Evolutionary conservation across 2,888 invertebrate species (phyloP).

Genomic region (Drepana falcataria): DNA sequence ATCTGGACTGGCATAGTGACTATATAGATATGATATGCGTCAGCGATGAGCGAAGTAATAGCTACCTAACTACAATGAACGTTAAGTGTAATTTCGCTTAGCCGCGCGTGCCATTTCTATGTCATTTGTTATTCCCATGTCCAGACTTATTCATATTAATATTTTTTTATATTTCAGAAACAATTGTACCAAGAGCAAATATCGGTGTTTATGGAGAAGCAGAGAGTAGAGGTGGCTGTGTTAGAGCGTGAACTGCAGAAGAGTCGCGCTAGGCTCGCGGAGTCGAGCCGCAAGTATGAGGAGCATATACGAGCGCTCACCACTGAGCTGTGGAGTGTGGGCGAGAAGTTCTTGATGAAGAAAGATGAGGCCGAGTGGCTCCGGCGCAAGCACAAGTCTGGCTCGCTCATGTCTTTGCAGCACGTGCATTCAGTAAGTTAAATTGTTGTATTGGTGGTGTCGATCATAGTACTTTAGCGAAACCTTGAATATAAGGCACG

Average conservation of each 20-base stretch:
- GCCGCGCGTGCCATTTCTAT: no score
- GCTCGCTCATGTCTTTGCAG: conserved; percentile 67
- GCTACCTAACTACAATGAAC: no score
- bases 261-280: conserved; percentile 70
- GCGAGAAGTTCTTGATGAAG: conserved; percentile 78
- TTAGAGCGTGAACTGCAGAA: conserved; percentile 71
- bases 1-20: background rate
- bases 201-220: conserved; percentile 63
- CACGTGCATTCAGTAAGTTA: conserved; percentile 62
- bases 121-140: no score
- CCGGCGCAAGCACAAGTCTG: conserved; percentile 52
- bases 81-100: background rate
- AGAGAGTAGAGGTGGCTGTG: conserved; percentile 70
- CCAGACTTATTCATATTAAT: no score
- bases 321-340: conserved; percentile 79
- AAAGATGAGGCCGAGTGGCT: conserved; percentile 78
- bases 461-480: no score
- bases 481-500: no score
- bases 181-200: conserved; percentile 82
- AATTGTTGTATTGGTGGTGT: background rate
- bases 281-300: conserved; percentile 54
- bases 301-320: conserved; percentile 67
- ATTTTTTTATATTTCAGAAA: conserved; percentile 57
- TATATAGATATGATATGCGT: background rate
- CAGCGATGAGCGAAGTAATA: no score